Evolutionary conservation across 2,113 vertebrate species (phyloP).

Genomic region (Bucco capensis): DNA sequence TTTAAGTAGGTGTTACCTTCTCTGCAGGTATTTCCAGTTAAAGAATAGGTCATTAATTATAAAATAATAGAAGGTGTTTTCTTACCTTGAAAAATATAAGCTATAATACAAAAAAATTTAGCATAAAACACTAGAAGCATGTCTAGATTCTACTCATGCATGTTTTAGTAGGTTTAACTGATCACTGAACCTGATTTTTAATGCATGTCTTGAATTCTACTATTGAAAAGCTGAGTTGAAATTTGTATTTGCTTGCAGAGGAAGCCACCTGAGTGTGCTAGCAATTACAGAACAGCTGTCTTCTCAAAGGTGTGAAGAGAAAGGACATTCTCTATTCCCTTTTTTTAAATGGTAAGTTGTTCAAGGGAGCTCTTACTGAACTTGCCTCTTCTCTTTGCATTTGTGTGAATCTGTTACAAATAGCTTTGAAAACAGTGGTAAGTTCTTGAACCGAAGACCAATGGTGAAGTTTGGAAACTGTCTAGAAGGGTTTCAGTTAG

Average conservation of each 20-base stretch:
- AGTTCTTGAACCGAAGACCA: background rate
- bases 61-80: background rate
- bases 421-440: background rate
- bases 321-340: background rate
- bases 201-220: background rate
- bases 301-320: background rate
- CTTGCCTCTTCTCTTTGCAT: background rate
- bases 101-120: background rate
- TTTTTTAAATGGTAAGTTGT: conserved; percentile 46
- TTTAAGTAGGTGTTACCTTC: background rate
- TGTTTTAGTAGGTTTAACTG: background rate
- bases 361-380: background rate
- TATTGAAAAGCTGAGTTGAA: background rate
- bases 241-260: conserved; percentile 26
- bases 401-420: background rate
- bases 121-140: background rate
- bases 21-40: background rate
- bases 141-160: background rate
- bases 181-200: background rate
- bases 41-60: background rate
- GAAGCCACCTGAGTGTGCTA: background rate
- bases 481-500: background rate
- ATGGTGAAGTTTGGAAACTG: background rate
- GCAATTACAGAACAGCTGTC: background rate
- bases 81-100: background rate